These are phyloP conservation scores for Callosobruchus maculatus DNA, from an alignment of 2,888 invertebrate species.

Conservation along the genomic window DNA sequence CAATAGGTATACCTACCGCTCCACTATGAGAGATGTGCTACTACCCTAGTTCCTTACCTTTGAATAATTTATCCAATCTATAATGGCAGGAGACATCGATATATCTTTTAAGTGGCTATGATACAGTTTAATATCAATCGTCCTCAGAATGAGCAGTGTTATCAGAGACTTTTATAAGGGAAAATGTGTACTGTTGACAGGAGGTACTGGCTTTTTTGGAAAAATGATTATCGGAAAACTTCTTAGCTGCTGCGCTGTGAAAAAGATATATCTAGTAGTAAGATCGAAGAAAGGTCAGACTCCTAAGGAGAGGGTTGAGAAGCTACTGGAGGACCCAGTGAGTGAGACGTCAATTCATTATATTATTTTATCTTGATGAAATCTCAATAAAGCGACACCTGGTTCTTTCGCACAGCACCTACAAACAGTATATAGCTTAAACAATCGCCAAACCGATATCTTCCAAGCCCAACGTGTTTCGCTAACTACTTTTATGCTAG, in stretches of 20 bases:
- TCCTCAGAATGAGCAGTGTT: slow-evolving; percentile 21
- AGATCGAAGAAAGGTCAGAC: slow-evolving; percentile 34
- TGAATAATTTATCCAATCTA: neutral
- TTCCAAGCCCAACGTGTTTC: too few species aligned
- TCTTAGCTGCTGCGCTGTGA: slow-evolving; percentile 32
- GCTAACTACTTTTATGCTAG: too few species aligned
- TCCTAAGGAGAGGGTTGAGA: slow-evolving; percentile 42
- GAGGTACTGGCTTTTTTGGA: slow-evolving; percentile 41
- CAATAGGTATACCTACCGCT: neutral
- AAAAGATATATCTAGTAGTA: slow-evolving; percentile 35
- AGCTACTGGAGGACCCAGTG: slow-evolving; percentile 59
- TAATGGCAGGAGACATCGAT: neutral
- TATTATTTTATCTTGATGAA: neutral
- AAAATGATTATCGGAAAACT: slow-evolving; percentile 39
- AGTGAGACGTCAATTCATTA: slow-evolving; percentile 32
- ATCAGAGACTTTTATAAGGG: slow-evolving; percentile 35
- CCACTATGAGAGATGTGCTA: neutral
- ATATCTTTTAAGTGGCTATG: neutral
- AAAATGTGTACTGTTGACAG: slow-evolving; percentile 38
- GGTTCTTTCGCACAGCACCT: too few species aligned
- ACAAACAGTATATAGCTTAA: too few species aligned
- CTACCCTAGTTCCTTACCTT: neutral
- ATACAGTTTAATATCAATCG: neutral
- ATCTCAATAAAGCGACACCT: too few species aligned
- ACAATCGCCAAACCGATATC: too few species aligned